A percentile compares a stretch with the other conserved stretches of the same genome.
phyloP scores from a whole-genome alignment of 2,797 vertebrate genomes.

The Kryptopterus vitreolus region DNA sequence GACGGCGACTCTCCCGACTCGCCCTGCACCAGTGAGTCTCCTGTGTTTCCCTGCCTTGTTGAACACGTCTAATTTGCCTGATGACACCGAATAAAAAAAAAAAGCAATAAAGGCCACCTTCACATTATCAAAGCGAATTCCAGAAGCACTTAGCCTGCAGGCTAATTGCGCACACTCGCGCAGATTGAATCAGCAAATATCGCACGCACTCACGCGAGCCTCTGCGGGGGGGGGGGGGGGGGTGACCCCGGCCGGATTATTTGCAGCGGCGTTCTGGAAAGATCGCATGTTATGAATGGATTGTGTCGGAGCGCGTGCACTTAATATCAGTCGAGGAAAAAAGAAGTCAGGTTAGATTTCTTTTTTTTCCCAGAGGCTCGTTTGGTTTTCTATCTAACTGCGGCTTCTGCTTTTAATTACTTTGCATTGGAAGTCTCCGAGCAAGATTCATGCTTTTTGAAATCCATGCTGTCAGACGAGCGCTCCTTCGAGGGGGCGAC shows the following conservation, averaged over 20 bases:
- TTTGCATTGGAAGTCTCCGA: constrained; percentile 45
- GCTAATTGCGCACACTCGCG: constrained; percentile 29
- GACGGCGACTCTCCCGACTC: constrained; percentile 88
- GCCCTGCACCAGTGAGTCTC: constrained; percentile 89
- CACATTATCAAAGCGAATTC: constrained; percentile 35
- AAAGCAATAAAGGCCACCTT: constrained; percentile 46
- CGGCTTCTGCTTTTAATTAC: constrained; percentile 54
- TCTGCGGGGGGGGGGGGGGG: no score
- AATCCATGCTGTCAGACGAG: constrained; percentile 47
- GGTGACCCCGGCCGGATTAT: neutral
- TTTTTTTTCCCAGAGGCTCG: constrained; percentile 33
- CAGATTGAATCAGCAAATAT: constrained; percentile 47
- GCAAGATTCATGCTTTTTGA: constrained; percentile 43
- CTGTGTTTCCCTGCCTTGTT: constrained; percentile 30
- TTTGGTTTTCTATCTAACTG: constrained; percentile 34
- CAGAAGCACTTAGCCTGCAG: constrained; percentile 38
- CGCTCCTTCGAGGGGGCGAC: constrained; percentile 21
- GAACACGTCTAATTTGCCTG: constrained; percentile 36
- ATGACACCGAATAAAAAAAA: constrained; percentile 41
- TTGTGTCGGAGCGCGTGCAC: constrained; percentile 27
- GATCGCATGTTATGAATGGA: constrained; percentile 23
- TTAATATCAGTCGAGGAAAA: constrained; percentile 26
- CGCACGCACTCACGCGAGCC: constrained; percentile 31
- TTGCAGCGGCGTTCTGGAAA: neutral
- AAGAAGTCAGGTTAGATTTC: neutral